Evolutionary conservation across 2,113 vertebrate genomes (phyloP).

Genomic region (Peromyscus polionotus): DNA sequence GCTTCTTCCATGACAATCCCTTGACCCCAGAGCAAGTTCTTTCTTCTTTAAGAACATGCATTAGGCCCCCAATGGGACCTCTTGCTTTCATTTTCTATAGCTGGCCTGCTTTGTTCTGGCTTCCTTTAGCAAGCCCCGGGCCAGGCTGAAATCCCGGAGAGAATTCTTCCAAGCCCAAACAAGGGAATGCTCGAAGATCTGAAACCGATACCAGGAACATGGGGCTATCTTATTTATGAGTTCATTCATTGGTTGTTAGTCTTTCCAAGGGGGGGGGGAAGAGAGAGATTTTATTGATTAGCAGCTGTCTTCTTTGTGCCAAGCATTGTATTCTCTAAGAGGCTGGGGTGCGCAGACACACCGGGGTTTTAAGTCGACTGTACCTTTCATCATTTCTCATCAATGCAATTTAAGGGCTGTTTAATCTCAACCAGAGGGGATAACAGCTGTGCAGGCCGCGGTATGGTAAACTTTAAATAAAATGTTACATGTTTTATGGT

Average conservation of each 20-base stretch:
- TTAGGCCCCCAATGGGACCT: conserved; percentile 55
- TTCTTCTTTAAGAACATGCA: conserved; percentile 62
- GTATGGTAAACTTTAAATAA: neutral
- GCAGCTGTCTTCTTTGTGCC: neutral
- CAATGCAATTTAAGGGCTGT: neutral
- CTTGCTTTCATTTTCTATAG: conserved; percentile 68
- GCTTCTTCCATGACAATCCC: neutral
- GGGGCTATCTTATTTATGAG: conserved; percentile 61
- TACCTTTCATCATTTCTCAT: neutral
- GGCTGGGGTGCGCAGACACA: neutral
- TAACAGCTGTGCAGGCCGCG: neutral
- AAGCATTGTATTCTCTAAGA: neutral
- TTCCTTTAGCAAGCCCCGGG: conserved; percentile 74
- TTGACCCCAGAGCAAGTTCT: conserved; percentile 64
- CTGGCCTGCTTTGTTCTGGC: conserved; percentile 69
- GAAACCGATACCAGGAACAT: conserved; percentile 64
- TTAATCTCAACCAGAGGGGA: neutral
- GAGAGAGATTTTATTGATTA: conserved; percentile 23
- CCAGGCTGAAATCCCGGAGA: conserved; percentile 81
- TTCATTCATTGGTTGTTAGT: neutral
- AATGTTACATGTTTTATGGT: neutral
- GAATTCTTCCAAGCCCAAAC: conserved; percentile 81
- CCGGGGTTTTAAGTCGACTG: neutral
- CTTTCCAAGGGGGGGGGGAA: neutral
- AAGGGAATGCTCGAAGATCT: conserved; percentile 76